A percentile compares a stretch with the other conserved stretches of the same genome.
phyloP scores from a whole-genome alignment of 1,140 invertebrate genomes.

The Latrodectus geometricus region DNA sequence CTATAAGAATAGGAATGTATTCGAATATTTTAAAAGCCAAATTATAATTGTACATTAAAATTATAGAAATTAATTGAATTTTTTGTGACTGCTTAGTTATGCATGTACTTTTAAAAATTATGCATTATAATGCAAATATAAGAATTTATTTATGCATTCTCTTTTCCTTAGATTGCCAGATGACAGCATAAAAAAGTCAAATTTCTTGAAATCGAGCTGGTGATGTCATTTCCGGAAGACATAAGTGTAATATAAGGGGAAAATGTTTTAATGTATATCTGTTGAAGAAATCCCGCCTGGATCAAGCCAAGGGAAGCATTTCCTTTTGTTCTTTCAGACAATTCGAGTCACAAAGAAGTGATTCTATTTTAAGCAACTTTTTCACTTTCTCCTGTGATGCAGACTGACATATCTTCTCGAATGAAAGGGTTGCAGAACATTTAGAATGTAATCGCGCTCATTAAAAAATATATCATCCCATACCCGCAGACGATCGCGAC shows the following conservation, averaged over 20 bases:
- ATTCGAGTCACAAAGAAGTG: conserved; percentile 2
- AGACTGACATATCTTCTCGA: conserved; percentile 29
- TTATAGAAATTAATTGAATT: no score
- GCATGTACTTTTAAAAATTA: no score
- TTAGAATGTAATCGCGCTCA: no score
- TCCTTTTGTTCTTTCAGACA: background rate
- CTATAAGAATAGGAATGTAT: no score
- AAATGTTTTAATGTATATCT: conserved; percentile 55
- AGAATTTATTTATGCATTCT: background rate
- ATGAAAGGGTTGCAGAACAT: background rate
- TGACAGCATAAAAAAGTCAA: conserved; percentile 40
- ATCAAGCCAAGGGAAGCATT: background rate
- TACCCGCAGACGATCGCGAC: no score
- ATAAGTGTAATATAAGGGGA: conserved; percentile 51
- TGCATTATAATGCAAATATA: no score
- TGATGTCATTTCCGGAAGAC: conserved; percentile 25
- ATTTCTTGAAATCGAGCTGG: background rate
- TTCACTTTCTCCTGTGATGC: conserved; percentile 51
- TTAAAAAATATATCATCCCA: no score
- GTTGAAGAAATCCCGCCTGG: conserved; percentile 10
- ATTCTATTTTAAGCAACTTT: conserved; percentile 45
- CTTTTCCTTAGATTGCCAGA: conserved; percentile 46
- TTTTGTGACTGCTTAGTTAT: no score
- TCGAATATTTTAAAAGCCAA: no score
- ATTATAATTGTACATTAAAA: no score